A percentile compares a stretch with the other conserved stretches of the same genome.
These are phyloP conservation scores for Epicauta chinensis DNA, from an alignment of 1,140 invertebrate species.

Conservation along the genomic window DNA sequence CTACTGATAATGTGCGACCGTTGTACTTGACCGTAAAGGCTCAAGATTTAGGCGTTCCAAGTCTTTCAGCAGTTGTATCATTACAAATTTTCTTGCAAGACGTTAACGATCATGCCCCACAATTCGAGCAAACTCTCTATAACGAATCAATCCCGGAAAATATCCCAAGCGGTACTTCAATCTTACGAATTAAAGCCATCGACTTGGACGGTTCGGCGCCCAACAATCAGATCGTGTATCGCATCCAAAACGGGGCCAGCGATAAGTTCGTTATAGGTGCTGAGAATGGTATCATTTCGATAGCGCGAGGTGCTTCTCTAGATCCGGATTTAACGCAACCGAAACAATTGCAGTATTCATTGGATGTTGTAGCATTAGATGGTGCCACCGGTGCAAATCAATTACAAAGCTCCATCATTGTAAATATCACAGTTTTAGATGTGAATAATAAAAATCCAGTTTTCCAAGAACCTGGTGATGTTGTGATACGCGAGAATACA, in stretches of 20 bases:
- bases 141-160: conserved; percentile 76
- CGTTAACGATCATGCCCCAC: conserved; percentile 78
- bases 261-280: conserved; percentile 91
- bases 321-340: conserved; percentile 83
- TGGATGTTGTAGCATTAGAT: conserved; percentile 73
- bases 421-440: conserved; percentile 81
- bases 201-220: conserved; percentile 81
- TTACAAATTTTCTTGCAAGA: conserved; percentile 81
- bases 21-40: conserved; percentile 73
- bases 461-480: conserved; percentile 60
- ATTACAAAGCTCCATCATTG: conserved; percentile 58
- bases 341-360: conserved; percentile 59
- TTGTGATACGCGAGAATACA: conserved; percentile 70
- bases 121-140: conserved; percentile 71
- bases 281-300: conserved; percentile 73
- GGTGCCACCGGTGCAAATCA: conserved; percentile 79
- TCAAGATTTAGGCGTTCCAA: conserved; percentile 70
- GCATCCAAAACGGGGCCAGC: conserved; percentile 76
- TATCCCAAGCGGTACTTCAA: conserved; percentile 66
- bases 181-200: conserved; percentile 73
- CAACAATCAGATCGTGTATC: conserved; percentile 81
- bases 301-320: conserved; percentile 77
- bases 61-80: conserved; percentile 64
- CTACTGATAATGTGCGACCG: conserved; percentile 57
- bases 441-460: conserved; percentile 86